Conservation (phyloP, 2,113 vertebrate species). For the Ariopsis seemanni region DNA sequence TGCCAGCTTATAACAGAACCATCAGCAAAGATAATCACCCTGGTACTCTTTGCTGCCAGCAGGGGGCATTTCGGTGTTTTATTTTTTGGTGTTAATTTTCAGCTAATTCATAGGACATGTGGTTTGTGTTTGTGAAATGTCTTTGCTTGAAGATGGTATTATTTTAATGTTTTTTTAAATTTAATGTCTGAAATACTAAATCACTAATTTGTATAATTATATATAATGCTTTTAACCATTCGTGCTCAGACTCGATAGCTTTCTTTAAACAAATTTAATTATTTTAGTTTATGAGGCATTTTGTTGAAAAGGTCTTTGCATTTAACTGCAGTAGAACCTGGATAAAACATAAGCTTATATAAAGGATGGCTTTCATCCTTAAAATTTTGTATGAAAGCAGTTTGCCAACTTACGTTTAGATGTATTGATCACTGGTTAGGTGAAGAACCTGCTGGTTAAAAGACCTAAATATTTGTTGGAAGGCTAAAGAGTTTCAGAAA, state of each 20-base stretch:
- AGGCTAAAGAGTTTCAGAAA: slow-evolving; percentile 12
- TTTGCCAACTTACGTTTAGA: neutral
- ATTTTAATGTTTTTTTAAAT: neutral
- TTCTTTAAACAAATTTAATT: neutral
- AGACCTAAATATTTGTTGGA: neutral
- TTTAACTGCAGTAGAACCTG: neutral
- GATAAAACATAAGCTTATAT: neutral
- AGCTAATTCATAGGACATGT: neutral
- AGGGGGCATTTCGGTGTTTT: slow-evolving; percentile 53
- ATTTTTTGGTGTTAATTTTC: neutral
- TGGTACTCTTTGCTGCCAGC: slow-evolving; percentile 49
- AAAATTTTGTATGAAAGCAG: neutral
- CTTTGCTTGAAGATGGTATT: neutral
- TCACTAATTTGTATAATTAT: neutral
- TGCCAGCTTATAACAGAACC: slow-evolving; percentile 7
- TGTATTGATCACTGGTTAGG: neutral
- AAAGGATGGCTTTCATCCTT: neutral
- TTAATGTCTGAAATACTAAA: neutral
- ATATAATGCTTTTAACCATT: neutral
- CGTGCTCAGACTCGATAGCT: neutral
- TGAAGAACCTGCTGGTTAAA: neutral
- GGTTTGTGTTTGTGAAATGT: neutral
- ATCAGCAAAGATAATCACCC: slow-evolving; percentile 20
- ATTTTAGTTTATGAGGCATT: too few relatives aligned
- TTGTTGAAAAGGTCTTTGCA: neutral